Conservation (phyloP, 2,888 invertebrate species). For the Lithophane leautieri region DNA sequence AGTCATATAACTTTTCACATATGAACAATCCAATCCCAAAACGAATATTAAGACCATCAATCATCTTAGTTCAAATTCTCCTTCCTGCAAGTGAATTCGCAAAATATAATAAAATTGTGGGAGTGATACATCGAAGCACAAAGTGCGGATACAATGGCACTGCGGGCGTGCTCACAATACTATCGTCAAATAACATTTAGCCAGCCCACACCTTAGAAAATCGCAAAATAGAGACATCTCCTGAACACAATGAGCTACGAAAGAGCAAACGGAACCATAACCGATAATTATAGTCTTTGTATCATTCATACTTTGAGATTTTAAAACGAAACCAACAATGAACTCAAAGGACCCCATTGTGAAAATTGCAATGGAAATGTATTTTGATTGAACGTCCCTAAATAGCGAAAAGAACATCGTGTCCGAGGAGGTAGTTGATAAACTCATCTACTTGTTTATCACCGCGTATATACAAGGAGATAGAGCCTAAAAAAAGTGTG, state of each 20-base stretch:
- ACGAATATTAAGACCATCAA: conserved; percentile 80
- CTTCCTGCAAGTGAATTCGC: conserved; percentile 84
- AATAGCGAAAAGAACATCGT: conserved; percentile 53
- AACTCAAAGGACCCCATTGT: conserved; percentile 72
- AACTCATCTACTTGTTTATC: conserved; percentile 53
- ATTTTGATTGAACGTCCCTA: conserved; percentile 73
- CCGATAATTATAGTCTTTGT: conserved; percentile 89
- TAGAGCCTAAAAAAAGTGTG: conserved; percentile 48
- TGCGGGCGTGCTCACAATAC: conserved; percentile 87
- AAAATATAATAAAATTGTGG: conserved; percentile 87
- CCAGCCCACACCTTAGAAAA: conserved; percentile 89
- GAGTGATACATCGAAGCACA: conserved; percentile 87
- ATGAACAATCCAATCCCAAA: conserved; percentile 70
- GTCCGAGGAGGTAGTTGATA: conserved; percentile 41
- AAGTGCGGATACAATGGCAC: conserved; percentile 81
- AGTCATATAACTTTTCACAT: conserved; percentile 86
- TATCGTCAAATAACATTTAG: conserved; percentile 90
- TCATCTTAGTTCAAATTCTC: conserved; percentile 79
- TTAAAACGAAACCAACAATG: conserved; percentile 81
- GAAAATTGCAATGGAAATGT: conserved; percentile 75
- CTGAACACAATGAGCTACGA: conserved; percentile 81
- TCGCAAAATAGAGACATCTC: conserved; percentile 89
- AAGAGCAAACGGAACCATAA: conserved; percentile 84
- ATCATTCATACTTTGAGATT: conserved; percentile 79
- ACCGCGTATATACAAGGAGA: conserved; percentile 32